Percentiles rank a stretch among this genome's conserved stretches.
phyloP scores from a whole-genome alignment of 1,140 invertebrate genomes.

The Drosophila pectinifera region DNA sequence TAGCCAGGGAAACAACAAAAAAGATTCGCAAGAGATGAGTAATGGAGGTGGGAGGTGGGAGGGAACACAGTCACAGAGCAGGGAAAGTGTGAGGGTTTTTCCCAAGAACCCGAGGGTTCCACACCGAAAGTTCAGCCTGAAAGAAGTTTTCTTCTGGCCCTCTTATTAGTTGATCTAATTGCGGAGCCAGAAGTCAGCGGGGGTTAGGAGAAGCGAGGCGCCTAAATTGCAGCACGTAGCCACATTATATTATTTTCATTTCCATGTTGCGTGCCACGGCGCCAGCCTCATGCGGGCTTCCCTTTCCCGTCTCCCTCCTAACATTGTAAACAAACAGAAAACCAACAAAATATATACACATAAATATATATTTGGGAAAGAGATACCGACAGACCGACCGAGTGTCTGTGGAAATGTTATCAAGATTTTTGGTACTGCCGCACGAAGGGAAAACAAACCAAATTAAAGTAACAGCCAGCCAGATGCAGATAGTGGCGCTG shows the following conservation, averaged over 20 bases:
- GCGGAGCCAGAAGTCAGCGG: conserved; percentile 38
- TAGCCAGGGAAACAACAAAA: conserved; percentile 2
- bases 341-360: conserved; percentile 18
- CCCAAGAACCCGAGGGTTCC: not conserved
- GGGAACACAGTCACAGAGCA: not conserved
- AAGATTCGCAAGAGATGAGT: conserved; percentile 19
- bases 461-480: conserved; percentile 31
- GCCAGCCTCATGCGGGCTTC: conserved; percentile 61
- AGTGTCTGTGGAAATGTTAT: conserved; percentile 50
- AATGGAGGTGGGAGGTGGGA: not conserved
- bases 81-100: not conserved
- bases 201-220: conserved; percentile 49
- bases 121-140: conserved; percentile 5
- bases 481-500: conserved; percentile 18
- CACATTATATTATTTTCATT: conserved; percentile 72
- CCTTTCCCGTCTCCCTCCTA: conserved; percentile 3
- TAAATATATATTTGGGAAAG: conserved; percentile 28
- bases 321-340: conserved; percentile 67
- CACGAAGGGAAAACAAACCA: conserved; percentile 11
- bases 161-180: conserved; percentile 60
- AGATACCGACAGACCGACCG: conserved; percentile 6
- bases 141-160: conserved; percentile 11
- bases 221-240: conserved; percentile 78
- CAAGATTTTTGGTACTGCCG: conserved; percentile 32
- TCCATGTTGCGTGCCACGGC: conserved; percentile 67